Evolutionary conservation across 1,140 invertebrate species (phyloP).

Genomic region (Solen grandis): DNA sequence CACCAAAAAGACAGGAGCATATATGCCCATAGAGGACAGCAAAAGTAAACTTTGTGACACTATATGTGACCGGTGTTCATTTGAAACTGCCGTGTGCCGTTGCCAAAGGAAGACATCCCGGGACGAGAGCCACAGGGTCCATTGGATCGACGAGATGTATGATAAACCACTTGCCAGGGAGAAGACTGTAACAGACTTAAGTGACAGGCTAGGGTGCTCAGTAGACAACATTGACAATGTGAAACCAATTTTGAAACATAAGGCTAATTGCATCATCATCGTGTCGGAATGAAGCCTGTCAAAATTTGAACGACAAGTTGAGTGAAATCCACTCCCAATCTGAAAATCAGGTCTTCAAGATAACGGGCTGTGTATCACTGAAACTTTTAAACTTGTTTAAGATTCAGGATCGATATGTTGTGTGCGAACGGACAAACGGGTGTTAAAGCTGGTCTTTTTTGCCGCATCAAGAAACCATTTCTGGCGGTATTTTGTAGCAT

Average conservation of each 20-base stretch:
- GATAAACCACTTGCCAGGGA: slow-evolving; percentile 34
- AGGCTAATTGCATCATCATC: slow-evolving; percentile 50
- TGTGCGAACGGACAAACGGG: too few relatives aligned
- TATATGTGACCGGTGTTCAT: slow-evolving; percentile 36
- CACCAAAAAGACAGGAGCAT: not conserved
- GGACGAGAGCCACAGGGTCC: slow-evolving; percentile 24
- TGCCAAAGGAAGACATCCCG: slow-evolving; percentile 3
- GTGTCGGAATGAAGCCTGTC: slow-evolving; percentile 38
- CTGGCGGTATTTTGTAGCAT: too few relatives aligned
- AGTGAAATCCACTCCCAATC: too few relatives aligned
- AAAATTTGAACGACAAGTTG: too few relatives aligned
- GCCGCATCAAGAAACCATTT: too few relatives aligned
- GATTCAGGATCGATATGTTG: too few relatives aligned
- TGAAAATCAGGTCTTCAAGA: too few relatives aligned
- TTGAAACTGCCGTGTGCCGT: slow-evolving; percentile 22
- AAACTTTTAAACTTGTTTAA: too few relatives aligned
- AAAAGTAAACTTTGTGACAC: not conserved
- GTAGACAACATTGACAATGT: not conserved
- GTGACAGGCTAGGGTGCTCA: not conserved
- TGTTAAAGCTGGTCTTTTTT: too few relatives aligned
- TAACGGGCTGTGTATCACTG: too few relatives aligned
- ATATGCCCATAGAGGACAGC: not conserved
- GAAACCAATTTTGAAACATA: slow-evolving; percentile 55
- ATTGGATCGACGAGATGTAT: slow-evolving; percentile 47
- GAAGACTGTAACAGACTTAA: slow-evolving; percentile 6